phyloP scores from a whole-genome alignment of 2,888 invertebrate species.

The Heteropelma amictum region DNA sequence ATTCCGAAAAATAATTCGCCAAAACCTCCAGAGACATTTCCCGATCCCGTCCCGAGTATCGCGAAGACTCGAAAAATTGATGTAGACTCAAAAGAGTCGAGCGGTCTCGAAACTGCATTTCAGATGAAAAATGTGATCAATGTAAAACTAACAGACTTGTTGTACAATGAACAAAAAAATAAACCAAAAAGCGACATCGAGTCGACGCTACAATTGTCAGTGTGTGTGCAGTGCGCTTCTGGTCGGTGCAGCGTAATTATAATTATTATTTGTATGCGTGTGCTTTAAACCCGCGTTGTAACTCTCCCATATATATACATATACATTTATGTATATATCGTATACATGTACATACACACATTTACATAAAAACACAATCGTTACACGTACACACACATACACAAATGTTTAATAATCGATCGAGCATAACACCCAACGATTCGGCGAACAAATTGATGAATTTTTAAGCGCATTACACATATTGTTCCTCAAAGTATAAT shows the following conservation, averaged over 20 bases:
- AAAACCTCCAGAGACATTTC: neutral
- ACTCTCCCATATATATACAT: conserved; percentile 42
- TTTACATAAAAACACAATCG: neutral
- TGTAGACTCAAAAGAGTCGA: conserved; percentile 48
- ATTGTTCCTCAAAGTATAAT: too few species aligned
- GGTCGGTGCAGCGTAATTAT: conserved; percentile 69
- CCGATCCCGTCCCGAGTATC: conserved; percentile 42
- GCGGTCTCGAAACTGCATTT: conserved; percentile 42
- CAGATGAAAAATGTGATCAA: conserved; percentile 12
- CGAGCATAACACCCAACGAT: too few species aligned
- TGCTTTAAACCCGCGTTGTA: conserved; percentile 58
- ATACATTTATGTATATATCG: conserved; percentile 23
- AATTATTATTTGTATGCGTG: conserved; percentile 58
- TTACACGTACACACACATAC: conserved; percentile 14
- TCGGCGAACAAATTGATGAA: too few species aligned
- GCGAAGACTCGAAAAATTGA: conserved; percentile 55
- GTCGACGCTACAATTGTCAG: conserved; percentile 72
- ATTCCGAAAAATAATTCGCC: too few species aligned
- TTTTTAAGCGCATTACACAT: conserved; percentile 10
- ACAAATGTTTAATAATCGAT: too few species aligned
- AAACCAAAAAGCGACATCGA: conserved; percentile 53
- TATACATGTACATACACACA: neutral
- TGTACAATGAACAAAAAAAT: conserved; percentile 40
- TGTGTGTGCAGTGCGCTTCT: conserved; percentile 76
- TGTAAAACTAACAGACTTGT: neutral